Evolutionary conservation across 1,140 invertebrate genomes (phyloP).

Genomic region (Argopecten irradians): DNA sequence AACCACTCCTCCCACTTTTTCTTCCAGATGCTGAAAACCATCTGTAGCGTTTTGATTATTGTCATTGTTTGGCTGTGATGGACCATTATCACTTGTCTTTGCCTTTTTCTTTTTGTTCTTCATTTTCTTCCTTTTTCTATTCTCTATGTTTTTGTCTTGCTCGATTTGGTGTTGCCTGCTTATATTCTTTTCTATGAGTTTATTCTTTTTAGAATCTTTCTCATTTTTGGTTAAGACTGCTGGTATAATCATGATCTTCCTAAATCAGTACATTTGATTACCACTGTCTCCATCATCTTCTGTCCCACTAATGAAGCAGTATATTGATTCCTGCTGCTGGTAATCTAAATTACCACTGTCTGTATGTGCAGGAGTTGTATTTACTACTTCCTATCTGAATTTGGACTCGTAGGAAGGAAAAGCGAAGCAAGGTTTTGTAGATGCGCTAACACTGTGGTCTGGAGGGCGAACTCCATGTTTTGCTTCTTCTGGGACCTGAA

Average conservation of each 20-base stretch:
- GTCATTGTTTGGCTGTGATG: neutral
- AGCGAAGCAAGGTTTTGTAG: neutral
- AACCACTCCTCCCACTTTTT: neutral
- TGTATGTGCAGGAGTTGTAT: neutral
- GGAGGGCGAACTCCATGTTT: no score
- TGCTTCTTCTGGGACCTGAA: neutral
- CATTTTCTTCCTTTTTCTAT: neutral
- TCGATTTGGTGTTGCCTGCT: neutral
- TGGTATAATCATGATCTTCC: neutral
- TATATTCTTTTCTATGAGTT: neutral
- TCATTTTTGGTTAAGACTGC: conserved; percentile 1
- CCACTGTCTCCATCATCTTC: neutral
- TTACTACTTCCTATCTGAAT: neutral
- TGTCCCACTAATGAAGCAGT: neutral
- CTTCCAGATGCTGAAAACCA: neutral
- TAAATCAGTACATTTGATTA: neutral
- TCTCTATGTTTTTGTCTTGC: neutral
- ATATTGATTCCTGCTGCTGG: neutral
- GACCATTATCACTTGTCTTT: neutral
- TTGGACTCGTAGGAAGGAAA: neutral
- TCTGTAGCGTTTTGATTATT: neutral
- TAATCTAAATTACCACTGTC: neutral
- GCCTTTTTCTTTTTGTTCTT: neutral
- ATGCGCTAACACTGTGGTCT: neutral
- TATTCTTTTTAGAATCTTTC: neutral